These are phyloP conservation scores for Ceyx margarethae DNA, from an alignment of 2,113 vertebrate species.

Conservation along the genomic window DNA sequence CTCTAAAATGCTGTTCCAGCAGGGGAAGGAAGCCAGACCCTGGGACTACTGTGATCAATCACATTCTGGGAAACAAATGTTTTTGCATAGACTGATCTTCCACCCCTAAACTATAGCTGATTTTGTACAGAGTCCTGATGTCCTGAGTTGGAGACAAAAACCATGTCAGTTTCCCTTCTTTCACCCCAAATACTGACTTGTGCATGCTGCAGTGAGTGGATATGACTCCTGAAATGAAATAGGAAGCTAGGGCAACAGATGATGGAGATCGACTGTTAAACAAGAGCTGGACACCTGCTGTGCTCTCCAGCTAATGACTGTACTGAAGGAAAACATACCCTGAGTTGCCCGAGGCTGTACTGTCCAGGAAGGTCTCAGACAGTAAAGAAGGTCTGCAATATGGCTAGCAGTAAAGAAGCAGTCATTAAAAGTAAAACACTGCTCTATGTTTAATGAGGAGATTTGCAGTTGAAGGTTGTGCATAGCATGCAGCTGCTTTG, in stretches of 20 bases:
- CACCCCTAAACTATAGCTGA: background rate
- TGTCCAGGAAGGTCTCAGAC: background rate
- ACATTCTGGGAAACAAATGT: background rate
- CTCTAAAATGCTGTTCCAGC: background rate
- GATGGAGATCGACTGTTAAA: background rate
- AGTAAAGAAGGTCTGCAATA: background rate
- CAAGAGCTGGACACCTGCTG: background rate
- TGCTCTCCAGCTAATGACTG: background rate
- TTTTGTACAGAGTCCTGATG: background rate
- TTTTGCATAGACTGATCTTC: background rate
- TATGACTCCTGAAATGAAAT: background rate
- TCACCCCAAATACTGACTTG: background rate
- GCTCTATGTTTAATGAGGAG: background rate
- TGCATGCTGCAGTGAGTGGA: background rate
- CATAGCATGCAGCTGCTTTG: background rate
- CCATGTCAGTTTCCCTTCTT: background rate
- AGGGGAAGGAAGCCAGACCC: background rate
- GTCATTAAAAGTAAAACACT: background rate
- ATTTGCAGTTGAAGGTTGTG: background rate
- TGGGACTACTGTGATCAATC: background rate
- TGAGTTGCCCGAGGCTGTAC: background rate
- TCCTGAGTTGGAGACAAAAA: background rate
- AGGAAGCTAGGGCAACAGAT: background rate
- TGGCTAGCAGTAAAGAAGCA: background rate
- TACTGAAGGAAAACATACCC: background rate